Base-by-base conservation (phyloP, 2,888 invertebrate species). In the Erebia ligea region DNA sequence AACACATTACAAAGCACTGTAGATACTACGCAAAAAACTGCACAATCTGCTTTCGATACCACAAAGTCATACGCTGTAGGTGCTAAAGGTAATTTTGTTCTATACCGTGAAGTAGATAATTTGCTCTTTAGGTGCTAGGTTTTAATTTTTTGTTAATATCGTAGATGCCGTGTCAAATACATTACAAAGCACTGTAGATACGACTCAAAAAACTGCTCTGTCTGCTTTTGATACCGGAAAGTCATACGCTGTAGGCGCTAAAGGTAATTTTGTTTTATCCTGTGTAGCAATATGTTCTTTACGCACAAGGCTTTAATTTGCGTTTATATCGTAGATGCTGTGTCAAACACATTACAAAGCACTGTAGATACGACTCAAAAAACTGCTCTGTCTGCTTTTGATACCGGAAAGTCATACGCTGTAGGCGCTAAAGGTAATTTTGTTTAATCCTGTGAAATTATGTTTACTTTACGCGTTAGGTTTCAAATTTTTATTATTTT, bases 111-210 rank as follows among this genome's bases (percentile, higher is more conserved):
- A 40, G n/a, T n/a, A n/a, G n/a, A 3, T 17, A 40, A n/a, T 40
- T n/a, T 40, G 1, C 21, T 25, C 21, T 25, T 57, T 57, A 25
- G 0, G 5, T 10, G 42, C 17, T 25, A 57, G 15, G 13, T 15
- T 25, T 57, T 0, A 57, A 25, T 15, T 15, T 25, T 57, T 21
- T 40, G 19, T 69, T 50, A 56, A 73, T 77, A 63, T 75, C 84
- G 69, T 88, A 90, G 89, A 88, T 85, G 78, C 84, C 56, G 84
- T 88, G 72, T 84, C 88, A 76, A 84, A 76, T 77, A 81, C 86
- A 25, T 75, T 86, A 54, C 84, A 89, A 78, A 82, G 79, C 59
- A 84, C 86, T 66, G 77, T 86, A 76, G 84, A 86, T 73, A 78
- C 80, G 40, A 82, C 85, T 42, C 76, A 81, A 78, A 81, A 79